Base-by-base conservation (phyloP, 1,140 invertebrate species). In the Atopsyche davidsoni region DNA sequence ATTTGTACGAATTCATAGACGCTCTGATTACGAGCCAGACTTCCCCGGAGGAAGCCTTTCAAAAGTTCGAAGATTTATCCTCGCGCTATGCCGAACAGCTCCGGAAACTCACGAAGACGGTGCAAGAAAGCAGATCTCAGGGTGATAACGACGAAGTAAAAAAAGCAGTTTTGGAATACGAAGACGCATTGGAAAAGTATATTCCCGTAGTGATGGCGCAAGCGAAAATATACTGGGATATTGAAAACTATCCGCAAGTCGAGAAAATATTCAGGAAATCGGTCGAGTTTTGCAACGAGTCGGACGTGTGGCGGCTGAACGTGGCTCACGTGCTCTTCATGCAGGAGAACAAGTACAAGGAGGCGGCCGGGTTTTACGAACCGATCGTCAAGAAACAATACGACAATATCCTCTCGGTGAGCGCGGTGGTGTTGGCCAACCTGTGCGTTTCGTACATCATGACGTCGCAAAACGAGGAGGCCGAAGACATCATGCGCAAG, bases 391-490 rank as follows among this genome's bases (percentile, higher is more conserved):
- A 96, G 59, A 96, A 96, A 65, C 89, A 92, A 74, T 94, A 92
- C 61, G 91, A 96, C 53, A 93, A 96, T 70, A 92, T 98, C 59
- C 75, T 98, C 63, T 86, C 89, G 60, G 86, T 98, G 0, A 95
- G 92, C 64, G 93, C 96, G 1, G 94, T 98, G 48, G 92, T 99
- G 35, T 75, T 99, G 57, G 96, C 96, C 3, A 99, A 99, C 73
- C 72, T 99, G 7, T 99, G 97, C 71, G 96, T 99, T 0, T 96
- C 93, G 36, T 99, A 99, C 64, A 97, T 99, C 56, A 96, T 99
- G 93, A 98, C 92, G 1, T 91, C 90, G 41, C 92, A 97, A 72
- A 99, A 99, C 69, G 92, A 97, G 69, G 95, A 98, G 76, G 97
- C 96, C 21, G 97, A 99, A 75, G 95, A 98, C 64, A 75, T 99